phyloP scores from a whole-genome alignment of 2,113 vertebrate genomes.

The Scomber colias region DNA sequence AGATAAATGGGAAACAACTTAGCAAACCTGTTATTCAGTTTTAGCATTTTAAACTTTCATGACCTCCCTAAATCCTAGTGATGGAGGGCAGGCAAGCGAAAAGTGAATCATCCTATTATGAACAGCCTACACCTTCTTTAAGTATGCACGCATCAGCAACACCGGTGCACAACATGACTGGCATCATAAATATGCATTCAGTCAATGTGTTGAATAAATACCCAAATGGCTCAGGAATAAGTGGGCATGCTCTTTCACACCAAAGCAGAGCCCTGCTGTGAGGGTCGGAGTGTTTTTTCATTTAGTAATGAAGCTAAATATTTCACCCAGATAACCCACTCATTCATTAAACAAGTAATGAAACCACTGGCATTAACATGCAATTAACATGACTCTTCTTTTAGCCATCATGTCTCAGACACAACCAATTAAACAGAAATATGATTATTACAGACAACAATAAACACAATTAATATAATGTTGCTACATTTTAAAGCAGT shows the following conservation, averaged over 20 bases:
- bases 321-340: slow-evolving; percentile 14
- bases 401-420: slow-evolving; percentile 34
- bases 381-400: slow-evolving; percentile 27
- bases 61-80: background rate
- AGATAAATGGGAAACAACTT: background rate
- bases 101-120: slow-evolving; percentile 18
- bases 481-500: background rate
- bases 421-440: slow-evolving; percentile 36
- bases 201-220: slow-evolving; percentile 27
- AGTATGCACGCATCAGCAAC: slow-evolving; percentile 15
- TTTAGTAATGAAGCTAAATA: slow-evolving; percentile 37
- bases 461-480: background rate
- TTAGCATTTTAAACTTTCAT: background rate
- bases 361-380: slow-evolving; percentile 49
- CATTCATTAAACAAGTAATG: slow-evolving; percentile 48
- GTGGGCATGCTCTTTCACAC: slow-evolving; percentile 7
- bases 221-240: slow-evolving; percentile 10
- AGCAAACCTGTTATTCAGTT: background rate
- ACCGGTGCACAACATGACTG: slow-evolving; percentile 7
- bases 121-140: background rate
- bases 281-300: slow-evolving; percentile 48
- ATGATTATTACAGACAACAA: background rate
- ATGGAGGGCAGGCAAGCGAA: background rate
- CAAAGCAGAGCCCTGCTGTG: slow-evolving; percentile 36
- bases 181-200: slow-evolving; percentile 36